Percentiles rank a stretch among this genome's conserved stretches.
phyloP scores from a whole-genome alignment of 1,140 invertebrate species.

The Ephestia elutella region DNA sequence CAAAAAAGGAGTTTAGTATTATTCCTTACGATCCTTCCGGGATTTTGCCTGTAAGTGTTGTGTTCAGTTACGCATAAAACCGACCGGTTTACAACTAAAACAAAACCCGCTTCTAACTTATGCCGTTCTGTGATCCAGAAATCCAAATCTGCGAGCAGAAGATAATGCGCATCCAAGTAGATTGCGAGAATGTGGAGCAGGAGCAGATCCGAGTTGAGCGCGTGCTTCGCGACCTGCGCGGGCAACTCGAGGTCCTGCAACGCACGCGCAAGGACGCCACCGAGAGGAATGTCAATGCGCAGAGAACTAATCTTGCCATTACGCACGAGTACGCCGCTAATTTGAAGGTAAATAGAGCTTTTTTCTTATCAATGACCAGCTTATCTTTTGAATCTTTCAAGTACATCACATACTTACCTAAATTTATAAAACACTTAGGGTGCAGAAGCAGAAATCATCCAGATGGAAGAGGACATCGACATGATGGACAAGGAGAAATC shows the following conservation, averaged over 20 bases:
- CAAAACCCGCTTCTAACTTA: too few species aligned
- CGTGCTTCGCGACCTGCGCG: slow-evolving; percentile 76
- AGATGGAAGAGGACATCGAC: slow-evolving; percentile 79
- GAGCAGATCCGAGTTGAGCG: slow-evolving; percentile 76
- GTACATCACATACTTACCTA: too few species aligned
- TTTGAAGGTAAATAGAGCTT: slow-evolving; percentile 54
- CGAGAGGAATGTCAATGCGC: slow-evolving; percentile 76
- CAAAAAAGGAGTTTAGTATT: too few species aligned
- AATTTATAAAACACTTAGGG: too few species aligned
- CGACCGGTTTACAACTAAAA: too few species aligned
- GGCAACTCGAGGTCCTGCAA: slow-evolving; percentile 77
- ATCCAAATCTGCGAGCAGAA: slow-evolving; percentile 85
- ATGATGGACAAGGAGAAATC: slow-evolving; percentile 79
- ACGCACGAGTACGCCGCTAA: slow-evolving; percentile 75
- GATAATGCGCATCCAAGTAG: slow-evolving; percentile 79
- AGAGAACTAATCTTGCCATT: slow-evolving; percentile 75
- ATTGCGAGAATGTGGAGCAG: slow-evolving; percentile 75
- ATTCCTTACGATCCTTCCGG: too few species aligned
- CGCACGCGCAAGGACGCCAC: slow-evolving; percentile 76
- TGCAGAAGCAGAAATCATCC: slow-evolving; percentile 78
- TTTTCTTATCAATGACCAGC: too few species aligned
- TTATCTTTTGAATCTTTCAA: too few species aligned
- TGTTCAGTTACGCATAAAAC: too few species aligned
- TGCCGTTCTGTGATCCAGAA: slow-evolving; percentile 63
- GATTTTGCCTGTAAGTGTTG: too few species aligned